Conservation (phyloP, 2,888 invertebrate genomes). For the Homarus gammarus region DNA sequence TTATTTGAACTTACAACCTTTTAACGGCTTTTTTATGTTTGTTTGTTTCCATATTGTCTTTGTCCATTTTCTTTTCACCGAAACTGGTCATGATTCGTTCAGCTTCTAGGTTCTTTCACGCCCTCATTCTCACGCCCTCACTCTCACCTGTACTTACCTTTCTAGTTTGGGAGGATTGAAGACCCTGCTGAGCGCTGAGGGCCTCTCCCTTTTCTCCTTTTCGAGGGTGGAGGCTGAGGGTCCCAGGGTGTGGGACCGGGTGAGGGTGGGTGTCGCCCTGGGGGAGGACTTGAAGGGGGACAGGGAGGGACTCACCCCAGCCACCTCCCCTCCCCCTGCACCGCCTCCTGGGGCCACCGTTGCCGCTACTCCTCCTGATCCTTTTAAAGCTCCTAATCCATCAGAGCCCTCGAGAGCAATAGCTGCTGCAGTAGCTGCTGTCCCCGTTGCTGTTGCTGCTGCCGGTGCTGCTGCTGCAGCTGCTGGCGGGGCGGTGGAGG, state of each 20-base stretch:
- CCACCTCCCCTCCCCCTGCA: not conserved
- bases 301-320: slow-evolving; percentile 1
- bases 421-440: not conserved
- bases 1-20: too few species aligned
- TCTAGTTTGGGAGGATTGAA: slow-evolving; percentile 61
- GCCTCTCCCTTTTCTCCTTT: slow-evolving; percentile 51
- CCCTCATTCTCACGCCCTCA: too few species aligned
- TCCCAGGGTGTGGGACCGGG: slow-evolving; percentile 57
- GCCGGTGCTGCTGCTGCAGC: not conserved
- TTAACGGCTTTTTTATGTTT: too few species aligned
- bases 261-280: slow-evolving; percentile 43
- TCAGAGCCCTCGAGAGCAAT: slow-evolving; percentile 31
- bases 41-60: too few species aligned
- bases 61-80: too few species aligned
- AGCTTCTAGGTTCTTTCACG: too few species aligned
- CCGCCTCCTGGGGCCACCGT: not conserved
- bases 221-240: slow-evolving; percentile 26
- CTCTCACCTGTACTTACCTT: too few species aligned
- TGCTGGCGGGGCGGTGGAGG: not conserved
- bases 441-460: too few species aligned
- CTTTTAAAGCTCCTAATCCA: slow-evolving; percentile 33
- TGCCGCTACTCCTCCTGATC: slow-evolving; percentile 8
- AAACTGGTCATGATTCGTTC: too few species aligned
- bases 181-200: slow-evolving; percentile 57
- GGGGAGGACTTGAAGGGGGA: slow-evolving; percentile 42